Percentiles rank a stretch among this genome's conserved stretches.
These are phyloP conservation scores for Suillia variegata DNA, from an alignment of 2,888 invertebrate genomes.

Conservation along the genomic window DNA sequence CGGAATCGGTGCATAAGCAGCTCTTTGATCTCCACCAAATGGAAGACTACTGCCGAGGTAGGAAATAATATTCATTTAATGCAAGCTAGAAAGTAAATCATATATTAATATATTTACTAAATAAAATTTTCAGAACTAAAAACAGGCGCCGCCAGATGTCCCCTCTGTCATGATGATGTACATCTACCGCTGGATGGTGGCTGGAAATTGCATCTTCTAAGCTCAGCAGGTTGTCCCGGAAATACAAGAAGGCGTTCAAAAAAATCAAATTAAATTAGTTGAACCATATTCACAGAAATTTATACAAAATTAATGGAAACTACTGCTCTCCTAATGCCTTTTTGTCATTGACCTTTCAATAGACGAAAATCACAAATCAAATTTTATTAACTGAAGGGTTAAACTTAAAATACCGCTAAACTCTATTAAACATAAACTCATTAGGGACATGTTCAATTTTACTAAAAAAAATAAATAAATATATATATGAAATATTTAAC, in stretches of 20 bases:
- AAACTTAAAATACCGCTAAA: too few species aligned
- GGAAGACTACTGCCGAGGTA: slow-evolving; percentile 70
- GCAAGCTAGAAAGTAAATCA: background rate
- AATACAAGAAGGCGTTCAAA: slow-evolving; percentile 58
- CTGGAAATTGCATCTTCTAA: slow-evolving; percentile 77
- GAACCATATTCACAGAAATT: slow-evolving; percentile 6
- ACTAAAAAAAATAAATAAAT: background rate
- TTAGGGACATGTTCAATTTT: slow-evolving; percentile 37
- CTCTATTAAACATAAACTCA: slow-evolving; percentile 15
- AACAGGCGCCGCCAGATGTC: slow-evolving; percentile 78
- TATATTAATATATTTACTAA: background rate
- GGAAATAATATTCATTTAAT: slow-evolving; percentile 16
- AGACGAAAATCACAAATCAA: slow-evolving; percentile 3
- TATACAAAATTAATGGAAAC: background rate
- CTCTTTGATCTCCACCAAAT: slow-evolving; percentile 69
- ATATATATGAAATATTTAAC: too few species aligned
- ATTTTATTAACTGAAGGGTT: background rate
- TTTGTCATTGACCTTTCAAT: background rate
- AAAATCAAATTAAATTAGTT: slow-evolving; percentile 44
- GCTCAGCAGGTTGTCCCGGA: slow-evolving; percentile 58
- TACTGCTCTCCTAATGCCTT: background rate
- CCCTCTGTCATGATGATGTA: slow-evolving; percentile 82
- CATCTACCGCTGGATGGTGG: slow-evolving; percentile 73
- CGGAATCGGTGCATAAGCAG: slow-evolving; percentile 71
- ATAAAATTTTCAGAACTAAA: slow-evolving; percentile 40